Evolutionary conservation across 2,797 vertebrate genomes (phyloP), one percentile per base, ranked within the genome.

Genomic region (Eulemur albifrons): DNA sequence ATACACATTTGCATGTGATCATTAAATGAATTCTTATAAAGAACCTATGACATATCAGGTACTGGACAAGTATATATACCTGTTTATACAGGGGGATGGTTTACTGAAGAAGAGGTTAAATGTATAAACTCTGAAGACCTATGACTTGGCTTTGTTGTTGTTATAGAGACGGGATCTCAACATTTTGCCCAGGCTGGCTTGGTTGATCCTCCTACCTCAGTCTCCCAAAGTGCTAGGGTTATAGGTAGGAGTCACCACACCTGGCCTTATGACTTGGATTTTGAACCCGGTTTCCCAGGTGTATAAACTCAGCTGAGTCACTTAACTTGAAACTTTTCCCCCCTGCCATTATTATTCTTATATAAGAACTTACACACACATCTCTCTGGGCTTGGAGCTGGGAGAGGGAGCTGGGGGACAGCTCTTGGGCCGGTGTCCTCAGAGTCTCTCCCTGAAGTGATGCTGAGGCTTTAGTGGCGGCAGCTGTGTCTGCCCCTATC

Each of bases 401-500:
- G 40, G 50, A 50, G 73, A 35, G 27, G 27, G 52, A 76, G 80
- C 48, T 73, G 43, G 57, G 75, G 79, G 52, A 27, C 43, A 38
- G 88, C 79, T 21, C 70, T 21, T n/a, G 73, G 73, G 94, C 65
- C 93, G 59, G 80, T 61, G 86, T 97, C 97, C 96, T 95, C 85
- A 8, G 93, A 93, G 65, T 96, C 96, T 94, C 82, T 97, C 76
- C 77, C 97, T 88, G 82, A 75, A 72, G 83, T 97, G 69, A 5
- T 92, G 88, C 94, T 4, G 5, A 75, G 70, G 96, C 93, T 97
- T 90, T 8, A 1, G 75, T 4, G 14, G 80, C 45, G 70, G 94
- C 92, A 95, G 93, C 93, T 75, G 61, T 93, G 94, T 96, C 97
- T 98, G 97, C 97, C 97, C 97, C 84, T 61, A 61, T 97, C 97